These are phyloP conservation scores for Nomada fucata DNA, from an alignment of 2,888 invertebrate genomes.

Conservation along the genomic window DNA sequence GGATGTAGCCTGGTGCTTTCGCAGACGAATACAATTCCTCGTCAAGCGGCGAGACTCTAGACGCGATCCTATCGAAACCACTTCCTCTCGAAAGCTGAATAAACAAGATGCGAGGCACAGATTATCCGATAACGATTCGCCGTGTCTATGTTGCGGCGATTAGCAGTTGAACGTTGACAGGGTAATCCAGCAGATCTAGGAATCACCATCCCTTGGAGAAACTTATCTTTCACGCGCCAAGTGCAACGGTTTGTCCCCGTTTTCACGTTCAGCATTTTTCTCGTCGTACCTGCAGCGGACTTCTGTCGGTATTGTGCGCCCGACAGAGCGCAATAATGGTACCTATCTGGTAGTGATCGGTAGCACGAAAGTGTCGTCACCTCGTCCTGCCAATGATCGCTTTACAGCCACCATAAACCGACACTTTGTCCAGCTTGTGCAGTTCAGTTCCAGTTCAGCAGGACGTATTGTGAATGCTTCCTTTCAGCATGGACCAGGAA, in stretches of 20 bases:
- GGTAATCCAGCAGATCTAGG: no score
- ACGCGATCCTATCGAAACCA: constrained; percentile 8
- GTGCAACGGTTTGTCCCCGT: constrained; percentile 32
- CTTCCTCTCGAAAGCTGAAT: constrained; percentile 38
- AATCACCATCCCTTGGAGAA: neutral
- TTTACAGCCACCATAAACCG: constrained; percentile 79
- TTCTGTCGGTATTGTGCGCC: constrained; percentile 32
- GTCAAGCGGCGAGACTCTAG: constrained; percentile 13
- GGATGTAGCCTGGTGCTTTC: neutral
- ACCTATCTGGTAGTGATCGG: constrained; percentile 69
- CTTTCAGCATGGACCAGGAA: constrained; percentile 37
- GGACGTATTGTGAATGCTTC: constrained; percentile 51
- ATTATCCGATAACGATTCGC: constrained; percentile 26
- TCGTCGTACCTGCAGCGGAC: constrained; percentile 21
- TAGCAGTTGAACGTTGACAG: neutral
- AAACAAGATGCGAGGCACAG: constrained; percentile 50
- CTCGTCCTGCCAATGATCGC: constrained; percentile 78
- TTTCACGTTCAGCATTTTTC: constrained; percentile 4
- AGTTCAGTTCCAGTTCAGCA: constrained; percentile 19
- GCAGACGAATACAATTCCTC: constrained; percentile 33
- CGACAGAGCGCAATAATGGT: constrained; percentile 39
- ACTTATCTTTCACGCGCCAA: constrained; percentile 8
- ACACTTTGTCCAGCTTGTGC: constrained; percentile 69
- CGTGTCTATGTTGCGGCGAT: neutral
- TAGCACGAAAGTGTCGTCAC: constrained; percentile 82